Conservation (phyloP, 92 coral and sea anemone genomes). For the Actinernus sp. region DNA sequence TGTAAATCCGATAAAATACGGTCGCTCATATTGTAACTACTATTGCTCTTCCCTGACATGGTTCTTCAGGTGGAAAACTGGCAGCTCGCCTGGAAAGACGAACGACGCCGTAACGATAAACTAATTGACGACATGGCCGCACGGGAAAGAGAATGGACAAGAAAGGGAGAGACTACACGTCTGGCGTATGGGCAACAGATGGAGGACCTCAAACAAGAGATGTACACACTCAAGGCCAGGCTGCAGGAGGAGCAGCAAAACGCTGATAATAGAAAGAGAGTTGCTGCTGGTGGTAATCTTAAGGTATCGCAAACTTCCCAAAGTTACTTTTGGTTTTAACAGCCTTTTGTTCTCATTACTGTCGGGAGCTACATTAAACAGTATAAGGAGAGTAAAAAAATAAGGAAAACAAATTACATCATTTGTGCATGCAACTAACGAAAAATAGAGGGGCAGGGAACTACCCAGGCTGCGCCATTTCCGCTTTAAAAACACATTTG, state of each 20-base stretch:
- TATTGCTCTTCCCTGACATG: too few species aligned
- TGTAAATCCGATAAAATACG: too few species aligned
- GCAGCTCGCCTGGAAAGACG: slow-evolving; percentile 97
- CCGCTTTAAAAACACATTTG: too few species aligned
- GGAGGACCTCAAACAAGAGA: slow-evolving; percentile 91
- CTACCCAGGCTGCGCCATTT: too few species aligned
- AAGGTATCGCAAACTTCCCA: slow-evolving; percentile 63
- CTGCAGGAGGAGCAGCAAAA: slow-evolving; percentile 74
- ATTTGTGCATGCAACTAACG: too few species aligned
- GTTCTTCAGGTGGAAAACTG: slow-evolving; percentile 73
- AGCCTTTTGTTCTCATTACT: neutral
- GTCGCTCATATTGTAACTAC: too few species aligned
- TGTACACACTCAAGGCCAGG: slow-evolving; percentile 84
- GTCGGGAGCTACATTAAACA: too few species aligned
- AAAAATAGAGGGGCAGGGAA: too few species aligned
- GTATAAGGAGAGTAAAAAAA: too few species aligned
- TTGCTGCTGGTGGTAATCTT: slow-evolving; percentile 77
- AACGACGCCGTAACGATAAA: slow-evolving; percentile 86
- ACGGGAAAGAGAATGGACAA: slow-evolving; percentile 86
- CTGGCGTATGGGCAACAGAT: slow-evolving; percentile 86
- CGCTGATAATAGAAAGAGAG: slow-evolving; percentile 75
- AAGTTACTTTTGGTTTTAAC: neutral
- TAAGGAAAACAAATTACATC: too few species aligned
- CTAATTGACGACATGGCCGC: slow-evolving; percentile 82
- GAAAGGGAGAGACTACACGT: slow-evolving; percentile 76